These are phyloP conservation scores for Rhinoraja longicauda DNA, from an alignment of 2,797 vertebrate species.

Conservation along the genomic window DNA sequence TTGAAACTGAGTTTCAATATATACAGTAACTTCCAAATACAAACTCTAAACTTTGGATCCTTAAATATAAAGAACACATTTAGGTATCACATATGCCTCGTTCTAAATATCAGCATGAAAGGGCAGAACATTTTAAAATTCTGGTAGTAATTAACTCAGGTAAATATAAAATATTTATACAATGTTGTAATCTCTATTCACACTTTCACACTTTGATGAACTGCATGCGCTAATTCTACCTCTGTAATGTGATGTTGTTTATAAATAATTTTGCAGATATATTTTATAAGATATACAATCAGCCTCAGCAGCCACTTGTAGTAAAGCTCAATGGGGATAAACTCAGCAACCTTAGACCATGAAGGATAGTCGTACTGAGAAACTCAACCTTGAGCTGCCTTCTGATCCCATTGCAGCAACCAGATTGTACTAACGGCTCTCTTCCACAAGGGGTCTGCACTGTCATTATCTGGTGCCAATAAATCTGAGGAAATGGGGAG, in stretches of 20 bases:
- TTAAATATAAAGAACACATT: not conserved
- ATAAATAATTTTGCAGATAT: not conserved
- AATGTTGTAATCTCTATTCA: not conserved
- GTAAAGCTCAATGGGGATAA: not conserved
- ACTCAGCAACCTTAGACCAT: no score
- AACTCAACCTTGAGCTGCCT: no score
- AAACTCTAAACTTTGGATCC: conserved; percentile 1
- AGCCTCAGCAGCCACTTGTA: not conserved
- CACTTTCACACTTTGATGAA: not conserved
- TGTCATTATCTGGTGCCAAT: no score
- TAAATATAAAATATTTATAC: not conserved
- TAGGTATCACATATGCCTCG: not conserved
- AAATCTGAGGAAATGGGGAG: no score
- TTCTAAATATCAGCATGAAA: not conserved
- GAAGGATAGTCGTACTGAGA: no score
- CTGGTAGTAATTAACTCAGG: not conserved
- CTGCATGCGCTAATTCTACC: not conserved
- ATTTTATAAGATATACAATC: not conserved
- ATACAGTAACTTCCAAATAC: conserved; percentile 7
- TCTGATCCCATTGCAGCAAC: no score
- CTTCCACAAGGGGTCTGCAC: no score
- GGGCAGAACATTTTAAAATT: not conserved
- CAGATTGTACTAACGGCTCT: no score
- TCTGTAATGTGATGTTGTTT: not conserved
- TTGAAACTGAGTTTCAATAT: conserved; percentile 36